Evolutionary conservation across 2,797 vertebrate genomes (phyloP).

Genomic region (Pristis pectinata): DNA sequence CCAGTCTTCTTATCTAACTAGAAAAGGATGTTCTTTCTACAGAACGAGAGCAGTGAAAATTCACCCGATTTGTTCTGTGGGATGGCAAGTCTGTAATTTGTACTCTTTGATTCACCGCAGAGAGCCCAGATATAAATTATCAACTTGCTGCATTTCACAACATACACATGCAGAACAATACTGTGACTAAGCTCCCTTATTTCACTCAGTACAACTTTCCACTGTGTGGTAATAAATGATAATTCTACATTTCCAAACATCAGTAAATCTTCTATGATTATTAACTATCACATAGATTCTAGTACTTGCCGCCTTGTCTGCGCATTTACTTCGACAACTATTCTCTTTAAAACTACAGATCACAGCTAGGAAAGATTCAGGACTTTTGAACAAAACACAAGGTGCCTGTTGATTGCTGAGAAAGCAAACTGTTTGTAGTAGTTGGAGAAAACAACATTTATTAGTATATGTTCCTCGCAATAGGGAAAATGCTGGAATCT

Average conservation of each 20-base stretch:
- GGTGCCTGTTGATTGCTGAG: neutral
- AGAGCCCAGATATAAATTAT: neutral
- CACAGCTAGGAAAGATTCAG: neutral
- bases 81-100: too few species aligned
- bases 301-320: neutral
- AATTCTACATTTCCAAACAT: neutral
- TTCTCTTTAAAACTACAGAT: neutral
- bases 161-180: neutral
- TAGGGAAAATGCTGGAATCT: too few species aligned
- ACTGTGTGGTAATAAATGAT: neutral
- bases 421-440: neutral
- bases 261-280: neutral
- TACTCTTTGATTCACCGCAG: neutral
- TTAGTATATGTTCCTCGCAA: neutral
- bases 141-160: neutral
- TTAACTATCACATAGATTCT: neutral
- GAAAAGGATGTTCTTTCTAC: too few species aligned
- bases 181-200: neutral
- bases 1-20: too few species aligned
- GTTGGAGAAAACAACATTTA: neutral
- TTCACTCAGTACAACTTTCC: neutral
- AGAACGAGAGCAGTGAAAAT: too few species aligned
- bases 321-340: too few species aligned
- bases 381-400: neutral
- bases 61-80: too few species aligned